Base-by-base conservation (phyloP, 2,113 vertebrate genomes). In the Apodemus speciosus region DNA sequence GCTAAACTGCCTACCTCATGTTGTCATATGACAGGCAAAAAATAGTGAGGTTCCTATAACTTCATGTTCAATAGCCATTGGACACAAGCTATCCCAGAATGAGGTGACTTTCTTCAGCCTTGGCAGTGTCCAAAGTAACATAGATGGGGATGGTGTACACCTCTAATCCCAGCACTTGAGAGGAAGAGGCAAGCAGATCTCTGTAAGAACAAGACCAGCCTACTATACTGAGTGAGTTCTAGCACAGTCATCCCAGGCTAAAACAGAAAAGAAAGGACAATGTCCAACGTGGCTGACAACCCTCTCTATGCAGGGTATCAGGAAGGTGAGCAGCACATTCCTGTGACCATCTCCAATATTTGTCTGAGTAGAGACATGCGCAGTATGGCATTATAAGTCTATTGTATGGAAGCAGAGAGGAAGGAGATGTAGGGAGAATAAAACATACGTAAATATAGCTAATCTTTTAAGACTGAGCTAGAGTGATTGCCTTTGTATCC, bases 31-130 rank as follows among this genome's bases (percentile, higher is more conserved):
- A 20, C 46, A 86, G 35, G 32, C 2, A 4, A 23, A 62, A 56
- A 68, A 66, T 9, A 14, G 7, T 11, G 30, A 85, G 30, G 8
- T 4, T 81, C 88, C 60, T 76, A 23, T 38, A 66, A 58, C 3
- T 4, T 56, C 3, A 4, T 0, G n/a, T 87, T 49, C 7, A 18
- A 69, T 16, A n/a, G 18, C 35, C 40, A 18, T 3, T 89, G 20
- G 18, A 23, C 46, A 0, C 46, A 35, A 2, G 49, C 14, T 9
- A 27, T 0, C 6, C 11, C 38, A 40, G 40, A 4, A 1, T 18
- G 71, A 85, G 35, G 27, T 35, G 7, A 3, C 6, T 93, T 90
- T 93, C 51, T 80, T 38, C 30, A 68, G 11, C 30, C 6, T 21
- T 76, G 43, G 40, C 1, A 62, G 18, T 81, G n/a, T 14, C 18